Base-by-base conservation (phyloP, 2,888 invertebrate species). In the Pseudanteris insignis region DNA sequence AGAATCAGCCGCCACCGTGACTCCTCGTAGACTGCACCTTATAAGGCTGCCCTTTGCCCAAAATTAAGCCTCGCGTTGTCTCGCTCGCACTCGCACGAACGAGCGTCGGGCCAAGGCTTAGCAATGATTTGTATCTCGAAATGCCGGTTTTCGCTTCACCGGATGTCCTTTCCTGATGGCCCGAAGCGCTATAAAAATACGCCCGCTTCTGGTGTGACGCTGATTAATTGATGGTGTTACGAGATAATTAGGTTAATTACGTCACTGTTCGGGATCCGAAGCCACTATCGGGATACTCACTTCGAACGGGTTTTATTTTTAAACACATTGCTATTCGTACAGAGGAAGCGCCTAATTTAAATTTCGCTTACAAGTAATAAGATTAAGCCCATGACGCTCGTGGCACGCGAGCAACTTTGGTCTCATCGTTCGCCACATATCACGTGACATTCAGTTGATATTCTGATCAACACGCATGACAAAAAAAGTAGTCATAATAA, bases 41-140 rank as follows among this genome's bases (percentile, higher is more conserved):
- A 43, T 54, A 53, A 28, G 48, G 33, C 37, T 37, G 54, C 43
- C 60, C 53, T 54, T 60, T 54, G 38, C 38, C 43, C 32, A 33
- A 53, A 60, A 60, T 59, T 46, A 46, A 26, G 9, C 26, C 26
- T 2, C 44, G 33, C 37, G 26, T 12, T 7, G 12, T 26, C 46
- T 28, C 11, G n/a, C 14, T 24, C 47, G 13, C 18, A 18, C 18
- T 6, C n/a, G n/a, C 18, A 18, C 6, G 18, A 18, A 3, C 4
- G 4, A 6, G 6, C 18, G 18, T 6, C 34, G 12, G 30, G 37
- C 38, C 43, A 46, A 48, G 58, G 55, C 63, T 64, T 61, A 59
- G 55, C 46, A 33, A 57, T 65, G 63, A 65, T 65, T 67, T 67
- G 65, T 67, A 65, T 67, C 60, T 63, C 14, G 40, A 18, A 37